Evolutionary conservation across 2,797 vertebrate species (phyloP), one percentile per base, ranked within the genome.

Genomic region (Catamblyrhynchus diadema): DNA sequence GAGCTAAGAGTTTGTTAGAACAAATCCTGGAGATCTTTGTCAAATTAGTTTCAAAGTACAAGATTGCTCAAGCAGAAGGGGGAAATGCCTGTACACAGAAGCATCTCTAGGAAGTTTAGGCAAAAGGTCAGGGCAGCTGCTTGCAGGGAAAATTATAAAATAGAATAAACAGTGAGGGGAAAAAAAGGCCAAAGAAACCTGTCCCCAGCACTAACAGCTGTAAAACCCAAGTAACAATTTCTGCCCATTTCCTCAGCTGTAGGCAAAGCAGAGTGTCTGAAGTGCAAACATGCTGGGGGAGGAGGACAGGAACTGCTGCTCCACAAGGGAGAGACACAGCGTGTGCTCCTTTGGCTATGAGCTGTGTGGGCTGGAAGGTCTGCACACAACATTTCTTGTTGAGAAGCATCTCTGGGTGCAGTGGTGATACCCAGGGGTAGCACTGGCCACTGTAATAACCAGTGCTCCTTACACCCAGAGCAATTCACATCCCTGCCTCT

Each of bases 81-180:
- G 33, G 35, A 83, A 50, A 71, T 22, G 51, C 44, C 54, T 22
- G 18, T 25, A 54, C 14, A 11, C 53, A 81, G 66, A 41, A 79
- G 62, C 70, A 85, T 37, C 41, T 12, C n/a, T 21, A 12, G 17
- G 21, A 60, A 57, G 25, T 57, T 79, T 9, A 60, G 37, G n/a
- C 22, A 66, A 78, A 57, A 71, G 48, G 51, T n/a, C 35, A 6
- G 9, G 47, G 30, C 64, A 77, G 82, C 61, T 82, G 53, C 53
- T 81, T 19, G 2, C 48, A 70, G 37, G 28, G 32, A 72, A 65
- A 45, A 87, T 25, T 10, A n/a, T 8, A 70, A 70, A 45, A 45
- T 39, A 32, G 3, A 42, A 69, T 37, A 61, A 60, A 7, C 1
- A 5, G 8, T 1, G 13, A 2, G 2, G 0, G 10, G 6, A 3